Base-by-base conservation (phyloP, 2,888 invertebrate genomes). In the Drosophila meridionalis region DNA sequence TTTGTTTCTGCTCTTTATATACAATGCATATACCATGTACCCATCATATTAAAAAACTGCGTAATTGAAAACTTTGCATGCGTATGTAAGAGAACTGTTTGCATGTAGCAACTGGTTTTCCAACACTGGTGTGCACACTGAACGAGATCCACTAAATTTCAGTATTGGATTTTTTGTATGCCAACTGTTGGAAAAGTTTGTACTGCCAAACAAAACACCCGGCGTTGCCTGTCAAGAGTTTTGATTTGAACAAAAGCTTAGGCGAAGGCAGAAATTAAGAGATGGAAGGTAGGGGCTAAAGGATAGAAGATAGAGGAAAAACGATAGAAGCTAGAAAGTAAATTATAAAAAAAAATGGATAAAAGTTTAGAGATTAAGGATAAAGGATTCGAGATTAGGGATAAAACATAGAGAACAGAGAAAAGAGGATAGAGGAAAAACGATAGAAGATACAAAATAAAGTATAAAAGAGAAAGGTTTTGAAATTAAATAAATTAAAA, bases 51-150 rank as follows among this genome's bases (percentile, higher is more conserved):
- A 26, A 43, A 36, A 58, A 58, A 58, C 45, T 43, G 57, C 34
- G 57, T 40, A 55, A 40, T 40, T 40, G 38, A 14, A 55, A 55
- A 55, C 55, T 55, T 55, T 55, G 38, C 38, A 40, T 55, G 63
- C 48, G 58, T 50, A 50, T 58, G 38, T 40, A 55, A 30, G n/a
- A 28, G 38, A 55, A 4, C 56, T 30, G 12, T 32, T 42, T 20
- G 42, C 56, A 40, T 42, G 30, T 42, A 42, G 42, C 30, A 11
- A 42, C 40, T 42, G 30, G n/a, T 28, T 14, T 55, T 30, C 28
- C 36, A 53, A 38, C 47, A 28, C 47, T 47, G 6, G 12, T 30
- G 4, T 6, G 4, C 36, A 38, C 4, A 3, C 28, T 38, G 8
- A 9, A 28, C 28, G 28, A 38, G 55, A 38, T 4, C 12, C 55